Base-by-base conservation (phyloP, 2,113 vertebrate genomes). In the Macaca mulatta region DNA sequence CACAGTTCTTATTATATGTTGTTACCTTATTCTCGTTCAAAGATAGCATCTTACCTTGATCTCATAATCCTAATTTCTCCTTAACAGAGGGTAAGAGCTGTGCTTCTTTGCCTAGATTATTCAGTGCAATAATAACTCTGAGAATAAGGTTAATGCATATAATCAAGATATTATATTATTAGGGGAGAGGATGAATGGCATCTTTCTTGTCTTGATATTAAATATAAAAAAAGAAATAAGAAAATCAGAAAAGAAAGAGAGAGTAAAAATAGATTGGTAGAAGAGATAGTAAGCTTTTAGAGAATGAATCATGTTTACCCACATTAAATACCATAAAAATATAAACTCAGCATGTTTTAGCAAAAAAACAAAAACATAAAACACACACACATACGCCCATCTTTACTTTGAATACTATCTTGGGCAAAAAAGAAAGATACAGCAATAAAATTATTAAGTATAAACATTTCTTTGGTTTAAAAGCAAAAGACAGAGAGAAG, bases 1-100 rank as follows among this genome's bases (percentile, higher is more conserved):
- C 8, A 38, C 2, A 2, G 6, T 40, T 74, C 43, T 57, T 57
- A 6, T 5, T 23, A 23, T 35, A 4, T 23, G 0, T 6, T 30
- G 16, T 23, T 48, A 6, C 12, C 69, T 75, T 18, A 35, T 6
- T 81, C 12, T 93, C 7, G 30, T 94, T 57, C 80, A 80, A 88
- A 81, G 35, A 45, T 8, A 25, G 2, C 6, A 1, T 64, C 30
- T 79, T 50, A 81, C 32, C 3, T 48, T 22, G 23, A 23, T 25
- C 32, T 38, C 5, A 38, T 6, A 32, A 6, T 84, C 12, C 45
- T 30, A 30, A 79, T 59, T 74, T 48, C 25, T 70, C 17, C 50
- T 90, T 85, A 50, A 40, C 25, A 57, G 38, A 70, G 17, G 8
- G 8, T 18, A 13, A 88, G 6, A 5, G 52, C 13, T 38, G 5